Percentiles rank a stretch among this genome's conserved stretches.
phyloP scores from a whole-genome alignment of 2,797 vertebrate species.

The Gallinago nigripennis region DNA sequence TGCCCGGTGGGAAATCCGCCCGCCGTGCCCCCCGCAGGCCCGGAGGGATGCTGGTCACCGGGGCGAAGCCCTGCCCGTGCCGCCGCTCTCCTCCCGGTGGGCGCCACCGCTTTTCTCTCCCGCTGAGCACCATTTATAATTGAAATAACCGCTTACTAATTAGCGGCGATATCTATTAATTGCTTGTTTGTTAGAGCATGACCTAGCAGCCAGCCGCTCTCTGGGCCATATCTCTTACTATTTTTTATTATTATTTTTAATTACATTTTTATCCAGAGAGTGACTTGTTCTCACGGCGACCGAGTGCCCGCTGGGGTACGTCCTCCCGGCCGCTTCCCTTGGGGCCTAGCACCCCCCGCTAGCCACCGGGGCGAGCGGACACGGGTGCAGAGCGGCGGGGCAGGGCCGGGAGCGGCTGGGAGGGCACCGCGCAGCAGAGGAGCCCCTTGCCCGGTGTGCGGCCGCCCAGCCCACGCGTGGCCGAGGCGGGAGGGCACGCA shows the following conservation, averaged over 20 bases:
- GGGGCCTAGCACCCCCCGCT: neutral
- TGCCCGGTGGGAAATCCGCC: neutral
- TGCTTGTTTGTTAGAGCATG: conserved; percentile 63
- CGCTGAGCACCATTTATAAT: conserved; percentile 25
- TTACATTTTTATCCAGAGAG: neutral
- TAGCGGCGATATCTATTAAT: conserved; percentile 67
- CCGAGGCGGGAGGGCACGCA: neutral
- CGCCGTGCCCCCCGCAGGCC: neutral
- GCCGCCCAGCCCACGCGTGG: neutral
- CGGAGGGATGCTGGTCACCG: neutral
- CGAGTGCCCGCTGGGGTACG: neutral
- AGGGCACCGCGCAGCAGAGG: neutral
- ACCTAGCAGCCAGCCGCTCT: conserved; percentile 57
- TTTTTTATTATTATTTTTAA: neutral
- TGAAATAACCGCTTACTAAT: conserved; percentile 70
- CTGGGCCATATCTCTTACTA: neutral
- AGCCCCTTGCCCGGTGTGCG: neutral
- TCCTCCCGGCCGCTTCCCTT: neutral
- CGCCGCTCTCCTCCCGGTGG: neutral
- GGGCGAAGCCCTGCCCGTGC: neutral
- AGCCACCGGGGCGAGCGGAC: neutral
- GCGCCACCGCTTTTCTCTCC: neutral
- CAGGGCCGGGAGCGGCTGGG: neutral
- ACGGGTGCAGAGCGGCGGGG: neutral
- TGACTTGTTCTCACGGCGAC: neutral